A percentile compares a stretch with the other conserved stretches of the same genome.
Conservation (phyloP, 2,888 invertebrate genomes). For the Eupithecia vulgata region DNA sequence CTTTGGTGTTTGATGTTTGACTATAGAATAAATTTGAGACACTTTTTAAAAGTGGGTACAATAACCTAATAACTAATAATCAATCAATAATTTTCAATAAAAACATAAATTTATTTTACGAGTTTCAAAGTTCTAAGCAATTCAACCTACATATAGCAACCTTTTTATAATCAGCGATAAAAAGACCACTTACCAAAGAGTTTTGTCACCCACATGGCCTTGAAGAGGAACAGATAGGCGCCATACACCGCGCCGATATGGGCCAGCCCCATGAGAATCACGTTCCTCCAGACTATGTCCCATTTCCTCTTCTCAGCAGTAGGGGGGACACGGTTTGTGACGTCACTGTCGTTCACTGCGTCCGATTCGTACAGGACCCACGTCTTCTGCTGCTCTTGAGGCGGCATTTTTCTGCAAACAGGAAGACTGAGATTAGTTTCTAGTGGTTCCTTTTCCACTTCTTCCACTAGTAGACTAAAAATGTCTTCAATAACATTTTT, state of each 20-base stretch:
- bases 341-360: constrained; percentile 56
- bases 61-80: too few relatives aligned
- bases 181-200: constrained; percentile 85
- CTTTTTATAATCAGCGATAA: not conserved
- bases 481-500: too few relatives aligned
- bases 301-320: constrained; percentile 83
- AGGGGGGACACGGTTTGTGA: constrained; percentile 56
- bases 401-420: constrained; percentile 67
- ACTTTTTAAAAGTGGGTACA: too few relatives aligned
- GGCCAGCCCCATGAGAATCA: constrained; percentile 87
- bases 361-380: constrained; percentile 76
- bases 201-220: constrained; percentile 88
- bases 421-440: not conserved
- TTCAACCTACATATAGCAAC: not conserved
- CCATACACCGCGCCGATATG: constrained; percentile 90
- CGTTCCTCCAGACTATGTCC: constrained; percentile 92
- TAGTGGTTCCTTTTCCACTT: not conserved
- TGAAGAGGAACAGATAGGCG: constrained; percentile 87
- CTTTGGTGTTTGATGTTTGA: too few relatives aligned
- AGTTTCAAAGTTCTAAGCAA: too few relatives aligned
- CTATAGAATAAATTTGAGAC: too few relatives aligned
- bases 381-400: constrained; percentile 69
- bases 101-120: too few relatives aligned
- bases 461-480: not conserved
- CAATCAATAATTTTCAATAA: too few relatives aligned